Evolutionary conservation across 37 sponge, comb jelly and placozoan genomes (phyloP), one percentile per base, ranked within the genome.

Genomic region (Haliclona indistincta): DNA sequence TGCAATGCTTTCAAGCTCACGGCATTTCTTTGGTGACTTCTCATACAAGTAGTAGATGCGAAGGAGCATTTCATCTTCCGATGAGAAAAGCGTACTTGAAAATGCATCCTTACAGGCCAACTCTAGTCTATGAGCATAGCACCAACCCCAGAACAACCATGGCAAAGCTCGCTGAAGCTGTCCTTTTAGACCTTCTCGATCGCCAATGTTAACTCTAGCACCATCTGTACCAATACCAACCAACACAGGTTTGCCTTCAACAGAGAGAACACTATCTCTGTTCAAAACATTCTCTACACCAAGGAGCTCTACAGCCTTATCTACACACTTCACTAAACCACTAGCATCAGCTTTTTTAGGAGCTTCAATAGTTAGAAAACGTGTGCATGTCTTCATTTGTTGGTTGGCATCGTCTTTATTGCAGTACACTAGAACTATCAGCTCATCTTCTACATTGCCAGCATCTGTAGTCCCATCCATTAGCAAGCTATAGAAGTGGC

Each of bases 201-300:
- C 67, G 3, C 58, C 77, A 74, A 87, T 39, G 43, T 87, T 87
- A 36, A 76, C 82, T 32, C 70, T 80, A 13, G 81, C 88, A 20
- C 82, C 77, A 77, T 88, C 88, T 62, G 82, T 88, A 49, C 88
- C 82, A 76, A 76, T 56, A 41, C 82, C 88, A 64, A 73, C 68
- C n/a, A n/a, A n/a, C 26, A 84, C 72, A 5, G 74, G 79, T 15
- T 29, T 75, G 43, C 36, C 68, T 10, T 26, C 68, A 76, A 49
- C 52, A 67, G 26, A 47, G 15, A 49, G 38, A 37, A 79, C 35
- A 4, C 70, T 56, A 11, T 13, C 33, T 35, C 38, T 62, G 22
- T 81, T 60, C 5, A 68, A 52, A 7, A 87, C 37, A 68, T 80
- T 42, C 7, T 32, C 54, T 44, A 87, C 58, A 17, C 87, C 81